Percentiles rank a stretch among this genome's conserved stretches.
Evolutionary conservation across 2,797 vertebrate genomes (phyloP).

Genomic region (Lagorchestes hirsutus): DNA sequence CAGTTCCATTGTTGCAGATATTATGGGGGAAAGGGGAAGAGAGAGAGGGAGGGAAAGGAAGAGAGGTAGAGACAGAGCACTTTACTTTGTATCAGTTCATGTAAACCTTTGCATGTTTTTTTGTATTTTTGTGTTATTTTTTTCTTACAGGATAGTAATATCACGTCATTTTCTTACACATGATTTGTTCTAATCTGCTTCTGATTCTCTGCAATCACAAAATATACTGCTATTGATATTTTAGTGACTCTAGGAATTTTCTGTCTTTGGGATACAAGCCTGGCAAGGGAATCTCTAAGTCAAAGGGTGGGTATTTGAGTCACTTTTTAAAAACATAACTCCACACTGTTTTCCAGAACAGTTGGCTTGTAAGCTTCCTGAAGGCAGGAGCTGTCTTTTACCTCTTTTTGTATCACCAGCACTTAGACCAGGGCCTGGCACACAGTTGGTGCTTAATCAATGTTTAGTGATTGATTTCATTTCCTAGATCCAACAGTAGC

Average conservation of each 20-base stretch:
- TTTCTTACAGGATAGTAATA: background rate
- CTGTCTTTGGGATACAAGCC: background rate
- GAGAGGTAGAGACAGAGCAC: too few species aligned
- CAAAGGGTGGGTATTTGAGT: background rate
- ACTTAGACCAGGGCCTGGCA: background rate
- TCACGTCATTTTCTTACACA: background rate
- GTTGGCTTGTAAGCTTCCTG: background rate
- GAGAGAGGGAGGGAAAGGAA: too few species aligned
- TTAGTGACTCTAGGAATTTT: background rate
- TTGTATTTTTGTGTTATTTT: background rate
- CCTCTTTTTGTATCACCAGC: too few species aligned
- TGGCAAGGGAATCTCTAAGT: background rate
- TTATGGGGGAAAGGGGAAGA: background rate
- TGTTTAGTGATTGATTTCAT: too few species aligned
- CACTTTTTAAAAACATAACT: too few species aligned
- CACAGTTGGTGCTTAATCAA: background rate
- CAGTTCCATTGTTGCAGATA: background rate
- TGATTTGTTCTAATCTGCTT: background rate
- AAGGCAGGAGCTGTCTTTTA: background rate
- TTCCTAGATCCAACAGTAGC: too few species aligned
- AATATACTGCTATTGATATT: background rate
- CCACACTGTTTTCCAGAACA: background rate
- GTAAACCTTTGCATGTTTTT: background rate
- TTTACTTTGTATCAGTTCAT: background rate
- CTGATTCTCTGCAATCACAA: background rate